Evolutionary conservation across 2,888 invertebrate genomes (phyloP).

Genomic region (Drosophila anomalata): DNA sequence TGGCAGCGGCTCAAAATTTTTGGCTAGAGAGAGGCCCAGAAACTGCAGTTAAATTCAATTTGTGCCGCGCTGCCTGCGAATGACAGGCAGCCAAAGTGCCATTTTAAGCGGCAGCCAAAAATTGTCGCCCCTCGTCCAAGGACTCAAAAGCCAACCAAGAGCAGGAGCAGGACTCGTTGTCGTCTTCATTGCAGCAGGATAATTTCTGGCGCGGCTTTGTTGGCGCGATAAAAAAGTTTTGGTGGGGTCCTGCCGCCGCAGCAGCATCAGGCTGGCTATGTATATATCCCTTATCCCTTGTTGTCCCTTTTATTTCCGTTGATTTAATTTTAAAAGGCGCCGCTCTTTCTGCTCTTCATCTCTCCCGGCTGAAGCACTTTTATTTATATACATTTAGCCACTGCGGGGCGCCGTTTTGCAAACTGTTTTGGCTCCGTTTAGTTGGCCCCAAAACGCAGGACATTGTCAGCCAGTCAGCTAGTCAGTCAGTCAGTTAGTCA

Average conservation of each 20-base stretch:
- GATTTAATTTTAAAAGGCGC: constrained; percentile 81
- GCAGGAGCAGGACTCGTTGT: constrained; percentile 33
- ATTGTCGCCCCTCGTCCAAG: constrained; percentile 58
- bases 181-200: constrained; percentile 75
- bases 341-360: constrained; percentile 59
- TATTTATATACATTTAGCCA: constrained; percentile 64
- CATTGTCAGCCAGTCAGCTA: constrained; percentile 47
- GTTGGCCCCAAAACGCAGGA: constrained; percentile 63
- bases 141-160: constrained; percentile 7
- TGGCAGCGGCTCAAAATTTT: constrained; percentile 66
- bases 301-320: constrained; percentile 64
- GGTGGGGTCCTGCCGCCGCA: constrained; percentile 39
- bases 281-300: constrained; percentile 13
- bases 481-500: constrained; percentile 22
- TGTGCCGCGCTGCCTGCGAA: constrained; percentile 72
- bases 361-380: constrained; percentile 61
- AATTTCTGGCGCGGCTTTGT: constrained; percentile 69
- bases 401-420: constrained; percentile 50
- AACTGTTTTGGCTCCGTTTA: constrained; percentile 74
- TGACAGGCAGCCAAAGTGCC: constrained; percentile 73
- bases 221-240: constrained; percentile 74
- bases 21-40: constrained; percentile 51
- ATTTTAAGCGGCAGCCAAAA: constrained; percentile 78
- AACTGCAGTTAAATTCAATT: constrained; percentile 79
- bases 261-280: constrained; percentile 3